Evolutionary conservation across 2,888 invertebrate genomes (phyloP).

Genomic region (Drosophila paranaensis): DNA sequence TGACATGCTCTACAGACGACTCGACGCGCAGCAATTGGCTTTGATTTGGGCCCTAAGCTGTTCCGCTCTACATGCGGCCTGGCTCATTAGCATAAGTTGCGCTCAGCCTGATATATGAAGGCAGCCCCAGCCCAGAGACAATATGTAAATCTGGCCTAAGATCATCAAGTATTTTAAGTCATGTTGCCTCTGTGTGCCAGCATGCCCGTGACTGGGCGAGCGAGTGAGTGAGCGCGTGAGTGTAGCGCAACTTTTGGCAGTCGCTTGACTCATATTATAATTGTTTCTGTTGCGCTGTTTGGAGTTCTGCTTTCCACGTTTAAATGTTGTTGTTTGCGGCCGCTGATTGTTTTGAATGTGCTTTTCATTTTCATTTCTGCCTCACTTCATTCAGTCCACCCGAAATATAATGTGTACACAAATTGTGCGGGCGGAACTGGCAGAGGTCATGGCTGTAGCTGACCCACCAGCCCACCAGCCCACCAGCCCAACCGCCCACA

Average conservation of each 20-base stretch:
- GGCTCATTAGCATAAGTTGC: slow-evolving; percentile 37
- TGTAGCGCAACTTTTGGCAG: slow-evolving; percentile 45
- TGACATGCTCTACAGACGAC: no score
- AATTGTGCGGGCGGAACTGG: slow-evolving; percentile 15
- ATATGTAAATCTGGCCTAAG: slow-evolving; percentile 2
- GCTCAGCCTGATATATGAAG: slow-evolving; percentile 48
- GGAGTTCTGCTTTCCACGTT: slow-evolving; percentile 28
- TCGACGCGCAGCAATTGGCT: not conserved
- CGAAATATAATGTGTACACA: slow-evolving; percentile 16
- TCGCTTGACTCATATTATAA: slow-evolving; percentile 41
- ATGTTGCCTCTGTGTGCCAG: slow-evolving; percentile 6
- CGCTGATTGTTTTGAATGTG: slow-evolving; percentile 59
- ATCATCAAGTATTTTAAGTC: not conserved
- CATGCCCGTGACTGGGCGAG: slow-evolving; percentile 3
- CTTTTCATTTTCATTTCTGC: slow-evolving; percentile 48
- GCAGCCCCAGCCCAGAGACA: not conserved
- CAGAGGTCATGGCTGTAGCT: slow-evolving; percentile 54
- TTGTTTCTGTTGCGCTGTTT: slow-evolving; percentile 26
- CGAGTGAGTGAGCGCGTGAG: not conserved
- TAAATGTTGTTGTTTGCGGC: slow-evolving; percentile 37
- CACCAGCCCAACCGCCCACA: not conserved
- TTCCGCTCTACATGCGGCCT: not conserved
- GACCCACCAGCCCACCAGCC: slow-evolving; percentile 28
- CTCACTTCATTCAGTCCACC: slow-evolving; percentile 45
- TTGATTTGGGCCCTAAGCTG: slow-evolving; percentile 14